Conservation (phyloP, 2,797 vertebrate species). For the Acanthurus lineatus region DNA sequence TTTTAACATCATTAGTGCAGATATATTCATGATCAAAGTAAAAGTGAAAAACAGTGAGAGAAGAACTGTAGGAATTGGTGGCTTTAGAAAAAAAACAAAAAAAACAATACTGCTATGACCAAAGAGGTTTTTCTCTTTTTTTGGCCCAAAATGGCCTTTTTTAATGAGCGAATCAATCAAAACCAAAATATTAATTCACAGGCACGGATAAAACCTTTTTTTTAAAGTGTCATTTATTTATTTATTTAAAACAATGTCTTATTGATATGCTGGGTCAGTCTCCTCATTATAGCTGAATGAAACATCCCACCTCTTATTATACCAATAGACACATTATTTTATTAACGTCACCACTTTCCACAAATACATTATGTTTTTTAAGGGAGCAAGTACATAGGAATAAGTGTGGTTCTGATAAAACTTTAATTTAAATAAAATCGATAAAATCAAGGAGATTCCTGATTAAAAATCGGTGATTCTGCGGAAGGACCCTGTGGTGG, state of each 20-base stretch:
- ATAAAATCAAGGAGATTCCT: slow-evolving; percentile 11
- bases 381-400: background rate
- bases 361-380: slow-evolving; percentile 18
- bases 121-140: background rate
- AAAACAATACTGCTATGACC: background rate
- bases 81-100: background rate
- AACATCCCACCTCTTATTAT: slow-evolving; percentile 12
- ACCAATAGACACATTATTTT: slow-evolving; percentile 32
- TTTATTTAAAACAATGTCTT: slow-evolving; percentile 41
- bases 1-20: background rate
- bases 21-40: background rate
- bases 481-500: slow-evolving; percentile 83
- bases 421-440: slow-evolving; percentile 50
- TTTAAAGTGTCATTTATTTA: slow-evolving; percentile 58
- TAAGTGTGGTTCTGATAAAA: background rate
- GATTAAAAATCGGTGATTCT: slow-evolving; percentile 81
- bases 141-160: background rate
- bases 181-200: slow-evolving; percentile 39
- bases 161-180: slow-evolving; percentile 15
- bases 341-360: slow-evolving; percentile 51
- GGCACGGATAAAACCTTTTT: slow-evolving; percentile 44
- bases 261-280: slow-evolving; percentile 8
- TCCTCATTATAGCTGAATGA: slow-evolving; percentile 14
- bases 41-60: background rate
- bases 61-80: background rate